These are phyloP conservation scores for Drosophila santomea DNA, from an alignment of 1,140 invertebrate species.

Conservation along the genomic window DNA sequence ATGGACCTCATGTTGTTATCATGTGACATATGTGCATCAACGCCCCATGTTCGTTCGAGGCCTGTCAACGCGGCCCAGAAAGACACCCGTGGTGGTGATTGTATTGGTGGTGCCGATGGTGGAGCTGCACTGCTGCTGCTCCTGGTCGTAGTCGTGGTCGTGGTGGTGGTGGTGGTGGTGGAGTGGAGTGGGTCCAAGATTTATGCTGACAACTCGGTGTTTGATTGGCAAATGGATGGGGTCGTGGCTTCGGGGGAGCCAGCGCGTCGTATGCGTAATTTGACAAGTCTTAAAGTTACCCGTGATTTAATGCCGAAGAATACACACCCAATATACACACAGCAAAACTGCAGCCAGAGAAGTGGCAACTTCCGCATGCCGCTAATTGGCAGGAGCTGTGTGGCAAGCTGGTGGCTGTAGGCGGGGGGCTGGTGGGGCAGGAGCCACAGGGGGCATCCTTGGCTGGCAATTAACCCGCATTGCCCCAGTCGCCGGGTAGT, in stretches of 20 bases:
- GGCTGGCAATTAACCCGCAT: constrained; percentile 74
- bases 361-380: constrained; percentile 73
- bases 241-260: constrained; percentile 46
- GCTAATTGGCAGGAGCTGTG: constrained; percentile 76
- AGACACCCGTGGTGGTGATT: constrained; percentile 43
- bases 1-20: constrained; percentile 78
- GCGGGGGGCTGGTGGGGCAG: neutral
- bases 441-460: constrained; percentile 41
- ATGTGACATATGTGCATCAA: constrained; percentile 83
- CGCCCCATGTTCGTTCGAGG: constrained; percentile 70
- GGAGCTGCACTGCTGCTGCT: neutral
- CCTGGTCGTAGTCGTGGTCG: neutral
- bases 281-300: constrained; percentile 69
- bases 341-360: constrained; percentile 36
- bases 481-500: constrained; percentile 60
- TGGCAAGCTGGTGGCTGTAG: neutral
- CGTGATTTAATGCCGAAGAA: constrained; percentile 55
- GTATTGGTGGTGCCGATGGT: constrained; percentile 15
- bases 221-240: constrained; percentile 77
- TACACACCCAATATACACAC: constrained; percentile 13
- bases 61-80: constrained; percentile 61
- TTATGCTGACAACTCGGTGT: constrained; percentile 72
- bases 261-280: constrained; percentile 73
- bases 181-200: constrained; percentile 38
- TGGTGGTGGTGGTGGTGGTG: no score